phyloP scores from a whole-genome alignment of 2,888 invertebrate species.

The Spodoptera littoralis region DNA sequence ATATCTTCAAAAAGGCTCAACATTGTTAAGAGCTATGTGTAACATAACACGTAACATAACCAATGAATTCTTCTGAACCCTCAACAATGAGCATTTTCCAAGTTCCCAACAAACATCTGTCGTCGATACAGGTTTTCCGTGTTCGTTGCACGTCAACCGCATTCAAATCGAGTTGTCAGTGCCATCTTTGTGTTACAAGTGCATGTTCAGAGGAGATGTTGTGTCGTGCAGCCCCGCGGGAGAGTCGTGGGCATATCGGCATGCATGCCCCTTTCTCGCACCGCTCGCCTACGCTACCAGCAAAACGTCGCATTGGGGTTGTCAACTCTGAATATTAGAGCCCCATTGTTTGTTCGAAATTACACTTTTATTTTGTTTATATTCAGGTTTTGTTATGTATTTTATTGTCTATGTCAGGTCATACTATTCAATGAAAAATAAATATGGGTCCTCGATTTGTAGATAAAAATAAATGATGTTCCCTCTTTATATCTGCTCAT shows the following conservation, averaged over 20 bases:
- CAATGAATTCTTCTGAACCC: constrained; percentile 25
- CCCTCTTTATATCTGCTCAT: too few species aligned
- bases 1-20: too few species aligned
- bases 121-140: constrained; percentile 40
- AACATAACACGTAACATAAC: background rate
- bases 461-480: too few species aligned
- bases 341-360: constrained; percentile 15
- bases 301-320: constrained; percentile 38
- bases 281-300: constrained; percentile 11
- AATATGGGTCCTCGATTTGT: too few species aligned
- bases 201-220: constrained; percentile 54
- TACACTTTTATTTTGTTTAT: constrained; percentile 1
- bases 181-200: constrained; percentile 56
- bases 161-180: constrained; percentile 58
- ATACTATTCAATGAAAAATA: too few species aligned
- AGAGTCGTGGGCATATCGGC: constrained; percentile 16
- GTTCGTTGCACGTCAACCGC: constrained; percentile 45
- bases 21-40: too few species aligned
- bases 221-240: constrained; percentile 40
- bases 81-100: constrained; percentile 32
- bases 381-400: background rate
- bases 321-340: constrained; percentile 30
- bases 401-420: background rate
- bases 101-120: constrained; percentile 17
- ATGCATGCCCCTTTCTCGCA: constrained; percentile 22